These are phyloP conservation scores for Himantopus leucocephalus DNA, from an alignment of 2,113 vertebrate genomes.

Conservation along the genomic window DNA sequence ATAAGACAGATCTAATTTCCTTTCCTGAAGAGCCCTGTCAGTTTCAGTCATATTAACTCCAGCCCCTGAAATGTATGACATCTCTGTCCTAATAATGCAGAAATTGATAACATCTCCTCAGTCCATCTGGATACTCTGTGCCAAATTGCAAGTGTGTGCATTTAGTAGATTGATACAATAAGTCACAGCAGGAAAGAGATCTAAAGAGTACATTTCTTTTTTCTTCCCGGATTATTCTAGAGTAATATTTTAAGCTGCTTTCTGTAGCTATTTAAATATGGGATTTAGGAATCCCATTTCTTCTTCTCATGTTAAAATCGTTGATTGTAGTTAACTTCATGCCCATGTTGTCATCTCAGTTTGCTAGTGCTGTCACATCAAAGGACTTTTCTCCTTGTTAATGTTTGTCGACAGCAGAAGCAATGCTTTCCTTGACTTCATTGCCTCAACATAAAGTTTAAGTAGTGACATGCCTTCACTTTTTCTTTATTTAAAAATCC, in stretches of 20 bases:
- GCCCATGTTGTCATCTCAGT: neutral
- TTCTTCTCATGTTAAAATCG: neutral
- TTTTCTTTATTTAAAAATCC: neutral
- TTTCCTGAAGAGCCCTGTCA: neutral
- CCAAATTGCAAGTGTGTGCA: neutral
- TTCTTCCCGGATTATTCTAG: neutral
- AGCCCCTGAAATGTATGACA: neutral
- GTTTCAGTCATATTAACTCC: conserved; percentile 23
- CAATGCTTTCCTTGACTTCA: neutral
- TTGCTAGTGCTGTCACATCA: neutral
- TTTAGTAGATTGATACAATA: neutral
- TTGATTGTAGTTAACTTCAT: neutral
- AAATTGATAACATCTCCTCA: conserved; percentile 32
- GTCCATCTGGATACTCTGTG: neutral
- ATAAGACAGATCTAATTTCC: conserved; percentile 58
- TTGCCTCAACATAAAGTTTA: neutral
- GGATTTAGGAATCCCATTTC: neutral
- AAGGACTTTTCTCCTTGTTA: neutral
- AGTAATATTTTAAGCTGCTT: neutral
- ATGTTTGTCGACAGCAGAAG: neutral
- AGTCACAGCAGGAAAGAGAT: neutral
- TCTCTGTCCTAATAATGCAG: conserved; percentile 14
- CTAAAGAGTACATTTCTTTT: neutral
- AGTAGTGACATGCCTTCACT: neutral
- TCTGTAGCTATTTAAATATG: neutral